Base-by-base conservation (phyloP, 2,797 vertebrate species). In the Salmo trutta region DNA sequence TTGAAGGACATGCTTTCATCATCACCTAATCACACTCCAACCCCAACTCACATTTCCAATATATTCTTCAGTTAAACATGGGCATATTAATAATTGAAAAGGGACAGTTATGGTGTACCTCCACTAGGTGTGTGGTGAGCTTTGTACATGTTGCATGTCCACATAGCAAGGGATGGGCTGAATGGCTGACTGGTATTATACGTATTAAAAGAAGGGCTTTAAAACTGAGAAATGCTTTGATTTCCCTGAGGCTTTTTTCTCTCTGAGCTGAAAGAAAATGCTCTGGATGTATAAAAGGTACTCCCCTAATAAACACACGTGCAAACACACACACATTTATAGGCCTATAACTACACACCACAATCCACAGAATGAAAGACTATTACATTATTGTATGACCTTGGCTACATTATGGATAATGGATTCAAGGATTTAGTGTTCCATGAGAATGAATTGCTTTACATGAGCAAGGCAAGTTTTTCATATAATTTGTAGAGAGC, bases 191-290 rank as follows among this genome's bases (percentile, higher is more conserved):
- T 88, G 89, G 81, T 54, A 78, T 77, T 88, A 85, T 88, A 90
- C 87, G 86, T 91, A 93, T 93, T 93, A 91, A 91, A 91, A 85
- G 83, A 87, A 86, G 73, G 82, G 85, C 90, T 90, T 91, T 88
- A 88, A 88, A 90, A 90, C 80, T 80, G 84, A 75, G 85, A 85
- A 91, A 90, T 90, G 90, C 89, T 91, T 86, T 92, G 91, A 92
- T 92, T 93, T 93, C 92, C 92, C 92, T 62, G 76, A 88, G 91
- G 92, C 89, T 84, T 89, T 89, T 83, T 87, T 87, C 89, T 90
- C 84, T 89, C 88, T 87, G 89, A 90, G 87, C 77, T 53, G 90
- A 91, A 91, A 90, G 83, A 88, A 90, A 92, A 90, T 76, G 84
- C 83, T 85, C 74, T 79, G 81, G 84, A 82, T 83, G 83, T 79